Percentiles rank a stretch among this genome's conserved stretches.
phyloP scores from a whole-genome alignment of 2,113 vertebrate genomes.

The Odobenus rosmarus region DNA sequence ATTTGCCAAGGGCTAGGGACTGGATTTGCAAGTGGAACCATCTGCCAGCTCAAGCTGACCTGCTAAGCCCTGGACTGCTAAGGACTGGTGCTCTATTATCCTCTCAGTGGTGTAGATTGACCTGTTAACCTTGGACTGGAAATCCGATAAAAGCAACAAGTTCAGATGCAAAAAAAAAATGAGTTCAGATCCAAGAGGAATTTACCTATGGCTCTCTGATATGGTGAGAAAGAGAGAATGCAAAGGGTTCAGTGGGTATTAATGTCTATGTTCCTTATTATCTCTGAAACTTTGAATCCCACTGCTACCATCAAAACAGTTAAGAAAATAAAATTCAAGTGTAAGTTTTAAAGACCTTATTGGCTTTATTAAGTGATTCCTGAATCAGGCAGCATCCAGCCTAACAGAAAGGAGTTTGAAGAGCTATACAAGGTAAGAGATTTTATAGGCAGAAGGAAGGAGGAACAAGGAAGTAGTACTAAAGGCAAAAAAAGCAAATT shows the following conservation, averaged over 20 bases:
- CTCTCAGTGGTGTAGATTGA: background rate
- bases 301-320: background rate
- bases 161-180: background rate
- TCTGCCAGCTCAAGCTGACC: background rate
- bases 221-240: background rate
- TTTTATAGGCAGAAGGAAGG: background rate
- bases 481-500: background rate
- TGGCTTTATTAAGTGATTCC: background rate
- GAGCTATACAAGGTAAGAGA: background rate
- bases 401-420: background rate
- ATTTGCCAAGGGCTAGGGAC: background rate
- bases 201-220: background rate
- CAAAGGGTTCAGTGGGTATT: background rate
- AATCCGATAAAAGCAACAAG: background rate
- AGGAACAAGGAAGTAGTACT: background rate
- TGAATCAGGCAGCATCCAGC: background rate
- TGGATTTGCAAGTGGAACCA: background rate
- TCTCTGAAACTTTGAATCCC: background rate
- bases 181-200: background rate
- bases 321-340: background rate
- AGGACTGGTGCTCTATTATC: background rate
- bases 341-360: background rate
- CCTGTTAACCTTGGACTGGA: background rate
- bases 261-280: background rate
- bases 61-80: background rate